phyloP scores from a whole-genome alignment of 1,140 invertebrate genomes.

The Temnothorax longispinosus region DNA sequence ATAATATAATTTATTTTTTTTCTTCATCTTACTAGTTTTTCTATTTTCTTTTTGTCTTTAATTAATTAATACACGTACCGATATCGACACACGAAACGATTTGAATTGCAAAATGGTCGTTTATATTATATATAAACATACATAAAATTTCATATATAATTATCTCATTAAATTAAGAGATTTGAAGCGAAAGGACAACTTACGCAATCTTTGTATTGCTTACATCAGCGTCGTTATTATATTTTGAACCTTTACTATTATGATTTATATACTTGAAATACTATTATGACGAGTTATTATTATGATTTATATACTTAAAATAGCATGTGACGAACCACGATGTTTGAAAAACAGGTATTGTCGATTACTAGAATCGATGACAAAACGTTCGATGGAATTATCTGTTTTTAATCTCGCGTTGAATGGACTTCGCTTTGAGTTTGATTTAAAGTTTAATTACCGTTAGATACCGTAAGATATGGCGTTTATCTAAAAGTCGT shows the following conservation, averaged over 20 bases:
- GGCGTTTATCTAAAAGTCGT: background rate
- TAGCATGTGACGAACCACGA: background rate
- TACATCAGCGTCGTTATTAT: background rate
- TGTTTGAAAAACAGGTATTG: background rate
- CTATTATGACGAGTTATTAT: background rate
- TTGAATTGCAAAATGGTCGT: background rate
- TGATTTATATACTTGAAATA: background rate
- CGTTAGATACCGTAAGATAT: background rate
- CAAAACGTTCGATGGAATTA: background rate
- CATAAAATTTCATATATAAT: background rate
- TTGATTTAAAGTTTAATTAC: background rate
- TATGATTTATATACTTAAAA: background rate
- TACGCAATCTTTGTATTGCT: background rate
- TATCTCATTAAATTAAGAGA: background rate
- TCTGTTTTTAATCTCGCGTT: background rate
- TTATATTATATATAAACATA: background rate
- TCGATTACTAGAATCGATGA: conserved; percentile 14
- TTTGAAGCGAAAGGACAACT: background rate
- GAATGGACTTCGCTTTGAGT: background rate
- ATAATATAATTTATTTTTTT: background rate
- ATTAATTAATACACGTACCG: background rate
- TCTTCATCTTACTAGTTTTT: background rate
- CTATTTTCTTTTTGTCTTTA: background rate
- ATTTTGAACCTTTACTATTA: background rate
- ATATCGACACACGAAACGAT: background rate